Conservation (phyloP, 2,113 vertebrate genomes). For the Ptilonorhynchus violaceus region DNA sequence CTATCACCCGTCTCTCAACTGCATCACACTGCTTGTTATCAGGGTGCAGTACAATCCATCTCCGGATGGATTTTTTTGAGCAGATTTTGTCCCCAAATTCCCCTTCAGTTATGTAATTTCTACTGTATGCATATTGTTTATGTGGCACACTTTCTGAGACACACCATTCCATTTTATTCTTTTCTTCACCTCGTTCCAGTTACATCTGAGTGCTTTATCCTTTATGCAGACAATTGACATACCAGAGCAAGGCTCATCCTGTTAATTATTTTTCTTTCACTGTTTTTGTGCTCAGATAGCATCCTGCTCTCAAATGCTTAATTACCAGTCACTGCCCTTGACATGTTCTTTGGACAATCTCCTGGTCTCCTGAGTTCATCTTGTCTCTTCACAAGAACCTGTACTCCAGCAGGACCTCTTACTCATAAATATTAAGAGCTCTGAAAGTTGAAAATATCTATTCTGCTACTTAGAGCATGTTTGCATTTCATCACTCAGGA, state of each 20-base stretch:
- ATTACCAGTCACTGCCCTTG: neutral
- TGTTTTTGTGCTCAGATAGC: neutral
- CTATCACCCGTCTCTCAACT: neutral
- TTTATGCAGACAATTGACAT: neutral
- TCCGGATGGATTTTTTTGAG: neutral
- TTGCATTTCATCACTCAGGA: neutral
- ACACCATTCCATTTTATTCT: neutral
- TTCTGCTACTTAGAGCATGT: neutral
- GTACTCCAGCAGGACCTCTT: neutral
- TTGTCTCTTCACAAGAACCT: neutral
- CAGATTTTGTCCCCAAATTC: neutral
- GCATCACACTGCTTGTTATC: fast-evolving
- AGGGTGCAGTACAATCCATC: fast-evolving
- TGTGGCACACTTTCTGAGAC: neutral
- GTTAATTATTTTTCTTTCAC: neutral
- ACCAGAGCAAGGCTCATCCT: neutral
- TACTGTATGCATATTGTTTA: neutral
- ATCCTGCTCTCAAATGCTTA: neutral
- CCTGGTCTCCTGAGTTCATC: neutral
- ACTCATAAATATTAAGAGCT: neutral
- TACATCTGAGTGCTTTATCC: neutral
- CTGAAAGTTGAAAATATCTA: neutral
- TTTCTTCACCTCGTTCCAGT: neutral
- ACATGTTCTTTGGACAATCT: neutral
- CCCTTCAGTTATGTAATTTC: neutral